Percentiles rank a stretch among this genome's conserved stretches.
Conservation (phyloP, 37 sponge, comb jelly and placozoan genomes). For the Diacarnus erythraeanus region DNA sequence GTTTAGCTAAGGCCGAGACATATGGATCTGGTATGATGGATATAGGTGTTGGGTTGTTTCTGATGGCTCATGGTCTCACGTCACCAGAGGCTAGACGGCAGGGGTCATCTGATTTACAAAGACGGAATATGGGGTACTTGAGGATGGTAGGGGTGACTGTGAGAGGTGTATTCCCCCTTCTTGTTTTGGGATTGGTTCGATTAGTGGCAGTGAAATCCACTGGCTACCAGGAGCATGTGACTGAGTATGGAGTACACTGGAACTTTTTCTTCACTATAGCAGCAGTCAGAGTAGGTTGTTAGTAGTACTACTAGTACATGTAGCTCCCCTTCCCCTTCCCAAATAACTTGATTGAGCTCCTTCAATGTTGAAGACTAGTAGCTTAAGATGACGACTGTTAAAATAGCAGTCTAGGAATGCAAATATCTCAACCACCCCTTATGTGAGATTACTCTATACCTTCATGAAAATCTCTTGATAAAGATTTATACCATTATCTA, state of each 20-base stretch:
- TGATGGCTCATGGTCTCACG: conserved; percentile 83
- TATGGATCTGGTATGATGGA: conserved; percentile 96
- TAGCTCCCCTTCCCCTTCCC: conserved; percentile 19
- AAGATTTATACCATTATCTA: background rate
- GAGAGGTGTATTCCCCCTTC: conserved; percentile 43
- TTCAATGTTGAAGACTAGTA: background rate
- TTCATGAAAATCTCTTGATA: background rate
- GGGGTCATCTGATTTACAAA: too few relatives aligned
- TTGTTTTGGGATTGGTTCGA: conserved; percentile 80
- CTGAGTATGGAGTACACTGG: conserved; percentile 98
- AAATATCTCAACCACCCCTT: conserved; percentile 18
- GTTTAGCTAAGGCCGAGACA: conserved; percentile 88
- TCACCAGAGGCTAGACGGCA: conserved; percentile 67
- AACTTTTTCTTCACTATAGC: conserved; percentile 99
- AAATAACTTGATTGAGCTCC: background rate
- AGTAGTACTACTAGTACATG: background rate
- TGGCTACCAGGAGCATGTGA: conserved; percentile 82
- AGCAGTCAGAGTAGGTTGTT: conserved; percentile 62
- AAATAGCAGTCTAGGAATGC: too few relatives aligned
- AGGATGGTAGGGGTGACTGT: conserved; percentile 10
- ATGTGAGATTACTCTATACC: background rate
- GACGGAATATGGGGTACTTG: conserved; percentile 6
- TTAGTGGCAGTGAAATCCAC: conserved; percentile 56
- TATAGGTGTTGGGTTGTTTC: conserved; percentile 87
- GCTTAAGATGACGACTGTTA: too few relatives aligned